Percentiles rank a stretch among this genome's conserved stretches.
These are phyloP conservation scores for Polymixis flavicincta DNA, from an alignment of 2,888 invertebrate genomes.

Conservation along the genomic window DNA sequence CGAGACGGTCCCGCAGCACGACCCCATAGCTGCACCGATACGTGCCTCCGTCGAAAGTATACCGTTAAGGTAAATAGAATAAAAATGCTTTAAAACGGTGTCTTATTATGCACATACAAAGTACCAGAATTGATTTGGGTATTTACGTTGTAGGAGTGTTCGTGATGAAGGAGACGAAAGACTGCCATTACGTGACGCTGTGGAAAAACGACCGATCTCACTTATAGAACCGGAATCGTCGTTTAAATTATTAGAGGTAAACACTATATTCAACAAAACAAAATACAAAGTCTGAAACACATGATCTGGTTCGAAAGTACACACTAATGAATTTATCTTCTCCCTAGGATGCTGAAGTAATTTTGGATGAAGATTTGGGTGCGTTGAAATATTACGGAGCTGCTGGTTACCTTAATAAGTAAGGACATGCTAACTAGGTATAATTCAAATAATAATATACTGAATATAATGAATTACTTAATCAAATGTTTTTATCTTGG, in stretches of 20 bases:
- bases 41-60: slow-evolving; percentile 94
- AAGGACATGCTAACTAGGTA: slow-evolving; percentile 54
- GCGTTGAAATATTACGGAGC: slow-evolving; percentile 85
- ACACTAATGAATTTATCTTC: not conserved
- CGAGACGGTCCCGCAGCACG: slow-evolving; percentile 84
- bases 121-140: slow-evolving; percentile 33
- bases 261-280: not conserved
- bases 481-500: slow-evolving; percentile 53
- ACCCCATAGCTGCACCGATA: slow-evolving; percentile 90
- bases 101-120: slow-evolving; percentile 47
- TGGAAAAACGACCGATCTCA: slow-evolving; percentile 91
- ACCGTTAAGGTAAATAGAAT: slow-evolving; percentile 86
- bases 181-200: slow-evolving; percentile 93
- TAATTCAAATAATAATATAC: not conserved
- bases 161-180: slow-evolving; percentile 86
- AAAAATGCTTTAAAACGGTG: slow-evolving; percentile 38
- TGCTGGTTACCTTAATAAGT: slow-evolving; percentile 86
- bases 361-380: slow-evolving; percentile 63
- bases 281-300: not conserved
- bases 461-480: slow-evolving; percentile 4
- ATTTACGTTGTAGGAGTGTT: slow-evolving; percentile 73
- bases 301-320: not conserved
- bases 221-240: slow-evolving; percentile 76
- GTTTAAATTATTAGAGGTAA: slow-evolving; percentile 79
- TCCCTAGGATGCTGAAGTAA: slow-evolving; percentile 77